Evolutionary conservation across 35 echinoderm and acorn worm genomes (phyloP).

Genomic region (Ophioderma brevispina): DNA sequence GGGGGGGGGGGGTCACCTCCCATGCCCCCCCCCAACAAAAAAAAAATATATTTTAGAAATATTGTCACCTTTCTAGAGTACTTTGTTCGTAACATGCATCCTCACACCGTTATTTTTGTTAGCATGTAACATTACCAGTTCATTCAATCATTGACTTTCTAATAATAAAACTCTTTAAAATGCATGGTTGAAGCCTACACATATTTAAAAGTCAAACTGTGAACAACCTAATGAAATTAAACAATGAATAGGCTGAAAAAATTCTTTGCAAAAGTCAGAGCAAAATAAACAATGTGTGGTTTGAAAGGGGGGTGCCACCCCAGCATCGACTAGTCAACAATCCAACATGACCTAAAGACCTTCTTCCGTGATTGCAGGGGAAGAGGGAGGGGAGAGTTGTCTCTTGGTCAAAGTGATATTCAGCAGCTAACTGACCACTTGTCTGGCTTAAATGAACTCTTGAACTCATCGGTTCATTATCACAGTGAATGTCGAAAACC

Average conservation of each 20-base stretch:
- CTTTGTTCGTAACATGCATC: too few relatives aligned
- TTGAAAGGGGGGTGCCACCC: neutral
- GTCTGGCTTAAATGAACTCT: constrained; percentile 22
- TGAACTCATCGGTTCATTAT: constrained; percentile 5
- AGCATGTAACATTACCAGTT: too few relatives aligned
- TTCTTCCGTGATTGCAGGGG: constrained; percentile 19
- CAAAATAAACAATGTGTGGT: neutral
- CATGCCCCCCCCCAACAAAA: too few relatives aligned
- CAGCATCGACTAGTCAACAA: constrained; percentile 19
- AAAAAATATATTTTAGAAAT: too few relatives aligned
- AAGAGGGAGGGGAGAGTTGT: constrained; percentile 13
- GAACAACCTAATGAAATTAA: too few relatives aligned
- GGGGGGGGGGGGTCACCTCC: too few relatives aligned
- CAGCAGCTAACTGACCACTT: constrained; percentile 16
- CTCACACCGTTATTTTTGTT: too few relatives aligned
- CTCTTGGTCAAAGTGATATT: constrained; percentile 1
- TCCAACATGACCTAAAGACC: neutral
- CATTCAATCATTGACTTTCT: too few relatives aligned
- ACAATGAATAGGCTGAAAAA: neutral
- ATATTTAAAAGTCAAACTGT: too few relatives aligned
- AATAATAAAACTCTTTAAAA: too few relatives aligned
- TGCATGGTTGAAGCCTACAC: too few relatives aligned
- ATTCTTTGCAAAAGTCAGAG: neutral
- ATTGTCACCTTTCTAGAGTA: too few relatives aligned
- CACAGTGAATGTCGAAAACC: constrained; percentile 15